Evolutionary conservation across 1,140 invertebrate species (phyloP), one percentile per base, ranked within the genome.

Genomic region (Delia radicum): DNA sequence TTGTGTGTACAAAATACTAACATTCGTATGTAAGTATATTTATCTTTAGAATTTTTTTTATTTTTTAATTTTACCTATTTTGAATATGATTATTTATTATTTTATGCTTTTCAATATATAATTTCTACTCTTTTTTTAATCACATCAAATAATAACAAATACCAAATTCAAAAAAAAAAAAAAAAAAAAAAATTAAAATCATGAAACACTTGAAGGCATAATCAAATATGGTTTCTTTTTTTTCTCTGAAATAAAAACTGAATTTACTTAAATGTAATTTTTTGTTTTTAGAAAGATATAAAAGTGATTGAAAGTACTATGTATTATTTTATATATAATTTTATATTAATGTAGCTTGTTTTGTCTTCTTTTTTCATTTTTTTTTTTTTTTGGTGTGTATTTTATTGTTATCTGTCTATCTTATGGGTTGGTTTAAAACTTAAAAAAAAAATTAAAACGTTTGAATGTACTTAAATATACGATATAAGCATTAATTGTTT

Each of bases 401-500:
- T 4, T 55, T 21, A 0, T 55, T 55, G 18, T 55, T 55, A 55
- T 55, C 48, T 55, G 48, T 55, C 48, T 24, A 55, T 55, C 48
- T 55, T 55, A 55, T 55, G 48, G 48, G 48, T 55, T 55, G 48
- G 18, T 55, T 55, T 55, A 21, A 21, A 55, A 55, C 21, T 21
- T n/a, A 24, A 24, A 55, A n/a, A 24, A 24, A 15, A 55, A 55
- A 24, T n/a, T n/a, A 55, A 55, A 55, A 55, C 48, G 10, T 18
- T 18, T 21, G n/a, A 21, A 21, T 55, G 48, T 55, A 55, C 18
- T 55, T 55, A 55, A 55, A 55, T 21, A 55, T 18, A 55, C 7
- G 18, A 8, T 46, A 21, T 31, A 65, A 65, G 63, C 63, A 33
- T 69, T 69, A 69, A 69, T 69, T 69, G 65, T 69, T 69, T 29